Conservation (phyloP, 1,140 invertebrate genomes). For the Ceratina japonica region DNA sequence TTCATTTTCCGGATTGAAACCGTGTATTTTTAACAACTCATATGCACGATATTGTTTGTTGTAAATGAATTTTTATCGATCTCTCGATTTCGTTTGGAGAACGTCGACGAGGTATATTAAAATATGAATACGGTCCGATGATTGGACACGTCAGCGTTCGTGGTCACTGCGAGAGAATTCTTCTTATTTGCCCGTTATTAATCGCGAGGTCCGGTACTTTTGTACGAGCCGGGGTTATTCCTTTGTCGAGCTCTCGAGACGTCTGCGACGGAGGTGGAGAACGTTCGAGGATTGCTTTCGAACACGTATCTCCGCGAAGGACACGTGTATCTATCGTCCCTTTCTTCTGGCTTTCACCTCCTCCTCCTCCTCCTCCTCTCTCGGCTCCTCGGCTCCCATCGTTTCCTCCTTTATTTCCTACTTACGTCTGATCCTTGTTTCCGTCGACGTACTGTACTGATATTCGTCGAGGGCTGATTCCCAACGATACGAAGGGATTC, state of each 20-base stretch:
- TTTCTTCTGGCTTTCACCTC: background rate
- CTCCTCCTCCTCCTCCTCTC: no score
- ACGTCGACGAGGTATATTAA: background rate
- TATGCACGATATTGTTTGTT: no score
- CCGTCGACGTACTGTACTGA: conserved; percentile 42
- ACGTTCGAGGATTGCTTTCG: conserved; percentile 33
- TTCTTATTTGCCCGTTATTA: conserved; percentile 37
- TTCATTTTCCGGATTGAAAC: no score
- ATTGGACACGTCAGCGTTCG: background rate
- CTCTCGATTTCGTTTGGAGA: no score
- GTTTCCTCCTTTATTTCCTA: conserved; percentile 47
- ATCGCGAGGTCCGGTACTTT: conserved; percentile 27
- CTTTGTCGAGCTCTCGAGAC: conserved; percentile 38
- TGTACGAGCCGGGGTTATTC: conserved; percentile 2
- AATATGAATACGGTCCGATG: background rate
- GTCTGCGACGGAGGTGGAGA: conserved; percentile 10
- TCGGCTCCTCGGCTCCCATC: no score
- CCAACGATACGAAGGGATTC: conserved; percentile 18
- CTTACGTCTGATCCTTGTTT: conserved; percentile 57
- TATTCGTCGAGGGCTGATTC: conserved; percentile 29
- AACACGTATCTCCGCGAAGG: conserved; percentile 17
- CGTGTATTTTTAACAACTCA: no score
- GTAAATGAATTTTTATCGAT: no score
- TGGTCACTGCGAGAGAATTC: background rate
- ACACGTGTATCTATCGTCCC: conserved; percentile 22